Evolutionary conservation across 2,113 vertebrate genomes (phyloP).

Genomic region (Pandion haliaetus): DNA sequence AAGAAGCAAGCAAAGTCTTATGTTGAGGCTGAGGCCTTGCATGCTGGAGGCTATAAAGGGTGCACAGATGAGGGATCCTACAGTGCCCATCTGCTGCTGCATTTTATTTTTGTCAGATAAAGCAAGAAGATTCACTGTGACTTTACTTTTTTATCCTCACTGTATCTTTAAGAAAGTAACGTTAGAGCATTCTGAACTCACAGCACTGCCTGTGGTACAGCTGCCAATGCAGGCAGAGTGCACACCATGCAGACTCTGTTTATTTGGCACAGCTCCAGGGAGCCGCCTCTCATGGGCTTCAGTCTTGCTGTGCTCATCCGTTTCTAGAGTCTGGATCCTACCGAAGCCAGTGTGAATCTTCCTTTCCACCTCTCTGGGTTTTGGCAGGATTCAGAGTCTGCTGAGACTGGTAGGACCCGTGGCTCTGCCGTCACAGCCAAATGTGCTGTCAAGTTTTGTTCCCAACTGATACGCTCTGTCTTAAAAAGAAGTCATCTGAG

Average conservation of each 20-base stretch:
- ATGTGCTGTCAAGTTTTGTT: neutral
- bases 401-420: neutral
- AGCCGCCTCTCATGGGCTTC: neutral
- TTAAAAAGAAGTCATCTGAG: neutral
- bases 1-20: neutral
- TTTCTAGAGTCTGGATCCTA: neutral
- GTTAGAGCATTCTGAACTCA: neutral
- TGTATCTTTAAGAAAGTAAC: neutral
- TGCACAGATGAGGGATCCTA: neutral
- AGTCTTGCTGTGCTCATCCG: neutral
- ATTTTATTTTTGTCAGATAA: neutral
- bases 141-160: neutral
- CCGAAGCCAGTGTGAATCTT: neutral
- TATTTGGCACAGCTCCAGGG: neutral
- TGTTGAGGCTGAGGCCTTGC: neutral
- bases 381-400: neutral
- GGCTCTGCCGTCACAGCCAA: neutral
- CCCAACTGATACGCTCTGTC: rapidly evolving
- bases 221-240: neutral
- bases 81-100: neutral
- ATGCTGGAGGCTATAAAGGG: neutral
- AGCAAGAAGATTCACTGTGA: neutral
- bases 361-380: neutral
- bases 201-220: neutral
- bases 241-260: neutral